Conservation (phyloP, 2,113 vertebrate genomes). For the Dipodomys ordii region DNA sequence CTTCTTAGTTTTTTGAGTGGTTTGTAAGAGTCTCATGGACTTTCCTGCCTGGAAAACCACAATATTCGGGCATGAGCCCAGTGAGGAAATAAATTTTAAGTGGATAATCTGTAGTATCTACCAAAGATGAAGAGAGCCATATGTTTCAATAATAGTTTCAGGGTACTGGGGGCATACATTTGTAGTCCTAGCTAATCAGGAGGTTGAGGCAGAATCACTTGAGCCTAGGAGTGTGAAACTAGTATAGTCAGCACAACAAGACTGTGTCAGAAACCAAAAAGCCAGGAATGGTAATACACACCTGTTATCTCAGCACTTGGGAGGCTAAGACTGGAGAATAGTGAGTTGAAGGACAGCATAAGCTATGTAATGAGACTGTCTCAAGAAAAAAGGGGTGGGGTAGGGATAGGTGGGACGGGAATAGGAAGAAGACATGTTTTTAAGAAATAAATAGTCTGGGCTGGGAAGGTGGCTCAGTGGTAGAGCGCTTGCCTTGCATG, state of each 20-base stretch:
- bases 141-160: background rate
- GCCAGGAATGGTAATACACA: background rate
- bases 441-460: slow-evolving; percentile 50
- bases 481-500: too few relatives aligned
- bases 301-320: background rate
- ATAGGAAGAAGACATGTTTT: background rate
- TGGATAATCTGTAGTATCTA: background rate
- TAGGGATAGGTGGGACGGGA: too few relatives aligned
- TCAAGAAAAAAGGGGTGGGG: background rate
- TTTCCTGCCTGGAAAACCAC: too few relatives aligned
- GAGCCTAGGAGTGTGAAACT: background rate
- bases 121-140: background rate
- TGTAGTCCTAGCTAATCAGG: background rate
- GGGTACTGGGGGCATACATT: background rate
- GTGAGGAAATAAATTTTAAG: slow-evolving; percentile 9
- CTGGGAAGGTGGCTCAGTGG: too few relatives aligned
- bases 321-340: background rate
- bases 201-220: background rate
- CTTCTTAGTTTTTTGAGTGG: too few relatives aligned
- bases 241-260: background rate
- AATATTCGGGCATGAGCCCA: too few relatives aligned
- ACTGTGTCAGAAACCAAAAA: background rate
- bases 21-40: too few relatives aligned
- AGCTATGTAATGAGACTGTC: background rate
- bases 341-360: too few relatives aligned